Evolutionary conservation across 2,113 vertebrate genomes (phyloP).

Genomic region (Myotis davidii): DNA sequence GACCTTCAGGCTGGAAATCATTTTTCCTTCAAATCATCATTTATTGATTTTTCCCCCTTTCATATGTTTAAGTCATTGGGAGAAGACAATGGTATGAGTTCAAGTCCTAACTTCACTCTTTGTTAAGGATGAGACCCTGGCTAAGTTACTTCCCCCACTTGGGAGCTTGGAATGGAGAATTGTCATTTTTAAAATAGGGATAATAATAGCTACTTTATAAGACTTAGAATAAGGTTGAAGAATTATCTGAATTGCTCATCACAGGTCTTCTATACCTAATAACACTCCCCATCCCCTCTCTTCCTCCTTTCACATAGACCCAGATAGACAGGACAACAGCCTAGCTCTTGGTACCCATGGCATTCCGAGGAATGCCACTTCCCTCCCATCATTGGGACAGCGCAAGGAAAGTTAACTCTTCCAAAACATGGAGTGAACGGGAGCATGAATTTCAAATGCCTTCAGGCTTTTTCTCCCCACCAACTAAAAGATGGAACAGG

Average conservation of each 20-base stretch:
- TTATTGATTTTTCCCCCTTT: slow-evolving; percentile 8
- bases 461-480: background rate
- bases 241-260: background rate
- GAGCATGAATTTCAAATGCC: background rate
- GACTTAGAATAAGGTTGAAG: background rate
- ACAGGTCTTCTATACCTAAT: background rate
- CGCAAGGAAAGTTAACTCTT: background rate
- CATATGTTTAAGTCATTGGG: background rate
- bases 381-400: background rate
- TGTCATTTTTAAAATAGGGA: background rate
- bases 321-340: background rate
- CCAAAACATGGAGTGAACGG: background rate
- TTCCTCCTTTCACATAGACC: background rate
- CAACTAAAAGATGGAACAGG: background rate
- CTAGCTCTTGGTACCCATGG: background rate
- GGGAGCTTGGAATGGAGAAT: background rate
- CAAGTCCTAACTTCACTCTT: slow-evolving; percentile 8
- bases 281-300: background rate
- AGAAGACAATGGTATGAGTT: slow-evolving; percentile 26
- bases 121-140: background rate
- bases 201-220: background rate
- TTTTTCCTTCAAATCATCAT: slow-evolving; percentile 32
- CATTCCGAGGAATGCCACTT: background rate
- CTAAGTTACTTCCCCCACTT: background rate
- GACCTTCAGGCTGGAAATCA: slow-evolving; percentile 33